A percentile compares a stretch with the other conserved stretches of the same genome.
Evolutionary conservation across 2,797 vertebrate species (phyloP).

Genomic region (Gephyroberyx darwinii): DNA sequence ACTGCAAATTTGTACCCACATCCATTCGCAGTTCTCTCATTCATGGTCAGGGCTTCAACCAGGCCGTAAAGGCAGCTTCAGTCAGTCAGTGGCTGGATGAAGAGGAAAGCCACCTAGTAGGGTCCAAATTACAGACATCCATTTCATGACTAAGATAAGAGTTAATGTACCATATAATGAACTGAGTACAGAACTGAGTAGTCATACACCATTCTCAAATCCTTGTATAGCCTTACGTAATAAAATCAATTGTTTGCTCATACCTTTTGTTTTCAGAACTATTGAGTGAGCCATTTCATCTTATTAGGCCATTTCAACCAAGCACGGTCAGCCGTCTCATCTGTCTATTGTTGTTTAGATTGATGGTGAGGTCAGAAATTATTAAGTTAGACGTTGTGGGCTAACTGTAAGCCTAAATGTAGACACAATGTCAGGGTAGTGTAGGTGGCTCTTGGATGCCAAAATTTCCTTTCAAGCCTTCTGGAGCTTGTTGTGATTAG

Average conservation of each 20-base stretch:
- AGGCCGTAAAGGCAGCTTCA: too few relatives aligned
- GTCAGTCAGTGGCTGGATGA: too few relatives aligned
- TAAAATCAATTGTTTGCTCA: not conserved
- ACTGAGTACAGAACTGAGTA: too few relatives aligned
- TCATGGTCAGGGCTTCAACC: too few relatives aligned
- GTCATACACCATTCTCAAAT: not conserved
- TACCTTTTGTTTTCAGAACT: not conserved
- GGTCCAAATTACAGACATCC: too few relatives aligned
- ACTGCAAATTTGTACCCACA: too few relatives aligned
- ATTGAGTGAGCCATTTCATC: not conserved
- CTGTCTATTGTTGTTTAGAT: not conserved
- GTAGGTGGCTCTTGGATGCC: not conserved
- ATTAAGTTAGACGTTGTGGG: not conserved
- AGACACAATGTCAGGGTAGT: not conserved
- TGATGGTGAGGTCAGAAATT: not conserved
- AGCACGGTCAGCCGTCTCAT: not conserved
- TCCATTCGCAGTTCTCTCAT: too few relatives aligned
- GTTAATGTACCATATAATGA: too few relatives aligned
- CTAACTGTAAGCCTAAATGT: not conserved
- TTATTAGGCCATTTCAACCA: not conserved
- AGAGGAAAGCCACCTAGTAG: too few relatives aligned
- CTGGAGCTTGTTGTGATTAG: not conserved
- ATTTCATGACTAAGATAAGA: too few relatives aligned
- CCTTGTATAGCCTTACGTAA: too few relatives aligned
- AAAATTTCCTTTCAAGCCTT: not conserved